Base-by-base conservation (phyloP, 2,888 invertebrate species). In the Atethmia centrago region DNA sequence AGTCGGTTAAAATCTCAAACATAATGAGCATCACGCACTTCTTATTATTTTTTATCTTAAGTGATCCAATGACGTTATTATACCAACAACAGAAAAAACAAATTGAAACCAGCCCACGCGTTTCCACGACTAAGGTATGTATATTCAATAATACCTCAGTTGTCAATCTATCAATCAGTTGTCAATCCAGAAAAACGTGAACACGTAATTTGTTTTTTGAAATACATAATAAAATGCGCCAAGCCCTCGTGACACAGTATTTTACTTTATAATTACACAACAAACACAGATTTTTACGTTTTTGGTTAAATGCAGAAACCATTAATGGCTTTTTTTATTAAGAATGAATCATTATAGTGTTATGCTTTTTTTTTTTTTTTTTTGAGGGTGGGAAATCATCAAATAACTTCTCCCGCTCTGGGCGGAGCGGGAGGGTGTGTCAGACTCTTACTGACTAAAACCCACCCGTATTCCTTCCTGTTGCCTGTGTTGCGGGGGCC, bases 131-230 rank as follows among this genome's bases (percentile, higher is more conserved):
- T n/a, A 51, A 21, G 28, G 49, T 55, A 61, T 62, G 49, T 55
- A 61, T 62, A 58, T 70, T 58, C 47, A 64, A 69, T 69, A 69
- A 65, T 31, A 68, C 21, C 64, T 73, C 72, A 68, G 71, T 82
- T 73, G 77, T 74, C 73, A 71, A 77, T 62, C 80, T 62, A 79
- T 83, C 80, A 82, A 79, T 83, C 82, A 80, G 12, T 25, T 80
- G 83, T 83, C 82, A 83, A 77, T 79, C 14, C 40, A 45, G 28
- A 56, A 76, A 61, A 59, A 83, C 83, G 82, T 82, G 82, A 71
- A 25, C 68, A 21, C 0, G 62, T 63, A 77, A 80, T 83, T 82
- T 73, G 45, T 58, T 83, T 82, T 82, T 76, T 61, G 21, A 8
- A 31, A 55, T 47, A 40, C 1, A 19, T 49, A 56, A 21, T 9